Evolutionary conservation across 2,888 invertebrate species (phyloP).

Genomic region (Ametastegia equiseti): DNA sequence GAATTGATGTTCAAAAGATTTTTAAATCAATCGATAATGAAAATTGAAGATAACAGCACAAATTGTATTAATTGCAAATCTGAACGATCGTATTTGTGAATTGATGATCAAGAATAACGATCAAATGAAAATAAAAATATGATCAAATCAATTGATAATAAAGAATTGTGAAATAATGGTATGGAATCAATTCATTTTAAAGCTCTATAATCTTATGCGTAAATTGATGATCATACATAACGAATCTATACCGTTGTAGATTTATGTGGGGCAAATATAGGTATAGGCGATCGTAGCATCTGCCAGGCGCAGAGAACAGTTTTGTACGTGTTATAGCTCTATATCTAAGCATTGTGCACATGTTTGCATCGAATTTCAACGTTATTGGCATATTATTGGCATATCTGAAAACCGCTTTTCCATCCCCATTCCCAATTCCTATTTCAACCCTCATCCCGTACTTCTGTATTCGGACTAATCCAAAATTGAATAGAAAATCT

Average conservation of each 20-base stretch:
- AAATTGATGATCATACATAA: too few species aligned
- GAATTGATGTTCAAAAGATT: too few species aligned
- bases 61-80: too few species aligned
- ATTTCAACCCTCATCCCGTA: not conserved
- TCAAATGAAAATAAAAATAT: too few species aligned
- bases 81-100: too few species aligned
- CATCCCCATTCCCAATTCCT: not conserved
- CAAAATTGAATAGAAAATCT: not conserved
- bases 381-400: conserved; percentile 45
- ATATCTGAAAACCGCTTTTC: not conserved
- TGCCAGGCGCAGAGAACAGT: not conserved
- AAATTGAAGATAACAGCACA: too few species aligned
- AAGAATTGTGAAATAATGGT: too few species aligned
- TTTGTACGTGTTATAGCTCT: not conserved
- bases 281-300: not conserved
- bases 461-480: not conserved
- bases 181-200: too few species aligned
- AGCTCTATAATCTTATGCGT: too few species aligned
- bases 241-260: not conserved
- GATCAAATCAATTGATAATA: too few species aligned
- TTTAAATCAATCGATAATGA: too few species aligned
- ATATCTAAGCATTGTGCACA: conserved; percentile 3
- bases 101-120: too few species aligned
- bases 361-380: conserved; percentile 29
- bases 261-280: not conserved